These are phyloP conservation scores for mouse (Mus musculus) DNA, from an alignment of 2,113 vertebrate species.

Conservation along the genomic window GRCm39 chr2:141293001-141293500, in stretches of 20 bases:
- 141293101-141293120: not conserved
- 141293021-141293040: not conserved
- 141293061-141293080: not conserved
- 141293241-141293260: not conserved
- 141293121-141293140: not conserved
- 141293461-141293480: too few relatives aligned
- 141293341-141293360: too few relatives aligned
- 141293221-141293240: not conserved
- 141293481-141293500: too few relatives aligned
- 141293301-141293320: too few relatives aligned
- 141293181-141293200: slow-evolving; percentile 26
- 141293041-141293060: not conserved
- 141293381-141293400: too few relatives aligned
- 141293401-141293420: too few relatives aligned
- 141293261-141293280: not conserved
- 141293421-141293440: too few relatives aligned
- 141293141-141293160: not conserved
- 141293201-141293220: not conserved
- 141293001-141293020: slow-evolving; percentile 4
- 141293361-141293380: too few relatives aligned
- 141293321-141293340: too few relatives aligned
- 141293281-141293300: slow-evolving; percentile 5
- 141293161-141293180: not conserved
- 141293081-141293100: not conserved
- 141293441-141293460: too few relatives aligned